Percentiles rank a stretch among this genome's conserved stretches.
Evolutionary conservation across 2,888 invertebrate genomes (phyloP).

Genomic region (Lasioglossum morio): DNA sequence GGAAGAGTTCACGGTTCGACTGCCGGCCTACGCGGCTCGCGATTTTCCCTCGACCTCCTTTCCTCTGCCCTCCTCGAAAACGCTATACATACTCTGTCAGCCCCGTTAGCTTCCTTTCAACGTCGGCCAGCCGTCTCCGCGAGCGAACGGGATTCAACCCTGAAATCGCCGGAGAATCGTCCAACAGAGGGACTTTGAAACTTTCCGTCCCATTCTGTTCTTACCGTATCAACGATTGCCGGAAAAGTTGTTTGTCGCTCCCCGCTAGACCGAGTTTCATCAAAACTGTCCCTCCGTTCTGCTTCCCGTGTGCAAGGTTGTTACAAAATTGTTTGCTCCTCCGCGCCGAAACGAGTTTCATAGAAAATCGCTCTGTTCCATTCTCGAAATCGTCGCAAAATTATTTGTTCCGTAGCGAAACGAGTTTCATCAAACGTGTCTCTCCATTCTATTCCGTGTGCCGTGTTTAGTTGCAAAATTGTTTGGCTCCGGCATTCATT

Average conservation of each 20-base stretch:
- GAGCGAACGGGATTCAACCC: neutral
- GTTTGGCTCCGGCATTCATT: neutral
- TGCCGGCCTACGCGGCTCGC: conserved; percentile 9
- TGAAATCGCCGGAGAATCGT: neutral
- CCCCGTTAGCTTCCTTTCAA: conserved; percentile 48
- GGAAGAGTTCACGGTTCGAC: conserved; percentile 7
- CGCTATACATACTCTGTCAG: conserved; percentile 10
- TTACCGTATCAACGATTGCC: neutral
- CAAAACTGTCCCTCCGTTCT: neutral
- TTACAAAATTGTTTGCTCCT: neutral
- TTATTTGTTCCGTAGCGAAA: neutral
- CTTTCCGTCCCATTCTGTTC: neutral
- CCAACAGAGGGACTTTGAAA: neutral
- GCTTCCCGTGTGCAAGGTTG: neutral
- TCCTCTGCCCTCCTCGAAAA: conserved; percentile 45
- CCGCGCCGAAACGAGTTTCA: neutral
- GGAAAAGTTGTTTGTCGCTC: neutral
- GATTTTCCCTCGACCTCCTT: conserved; percentile 59
- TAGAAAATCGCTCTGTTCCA: neutral
- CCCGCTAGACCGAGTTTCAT: neutral
- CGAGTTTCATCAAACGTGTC: neutral
- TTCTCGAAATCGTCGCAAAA: neutral
- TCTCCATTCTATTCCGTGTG: neutral
- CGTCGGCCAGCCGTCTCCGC: neutral
- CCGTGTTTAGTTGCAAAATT: neutral